A percentile compares a stretch with the other conserved stretches of the same genome.
Evolutionary conservation across 2,888 invertebrate species (phyloP).

Genomic region (Pachliopta kotzebuea): DNA sequence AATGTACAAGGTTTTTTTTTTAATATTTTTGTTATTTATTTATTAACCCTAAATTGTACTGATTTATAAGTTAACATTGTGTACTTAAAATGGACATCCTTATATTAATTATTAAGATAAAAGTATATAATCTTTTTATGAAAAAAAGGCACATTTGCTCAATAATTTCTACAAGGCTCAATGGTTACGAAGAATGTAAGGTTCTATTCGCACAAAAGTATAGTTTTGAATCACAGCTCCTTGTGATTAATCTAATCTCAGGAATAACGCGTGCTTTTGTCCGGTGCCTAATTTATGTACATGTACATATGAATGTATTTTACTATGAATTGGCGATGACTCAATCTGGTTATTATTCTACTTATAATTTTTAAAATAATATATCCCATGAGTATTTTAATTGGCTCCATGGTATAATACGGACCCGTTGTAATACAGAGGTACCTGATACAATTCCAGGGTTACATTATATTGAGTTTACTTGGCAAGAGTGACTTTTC

Average conservation of each 20-base stretch:
- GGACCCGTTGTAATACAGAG: neutral
- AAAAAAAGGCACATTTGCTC: constrained; percentile 55
- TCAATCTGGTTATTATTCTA: constrained; percentile 16
- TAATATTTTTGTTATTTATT: constrained; percentile 44
- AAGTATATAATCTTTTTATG: constrained; percentile 36
- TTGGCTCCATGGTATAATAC: no score
- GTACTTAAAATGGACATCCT: constrained; percentile 45
- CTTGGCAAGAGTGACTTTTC: neutral
- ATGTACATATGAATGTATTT: constrained; percentile 31
- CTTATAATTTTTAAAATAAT: constrained; percentile 4
- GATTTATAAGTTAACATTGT: constrained; percentile 36
- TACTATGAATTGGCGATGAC: constrained; percentile 22
- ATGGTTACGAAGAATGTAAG: constrained; percentile 52
- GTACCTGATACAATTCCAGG: no score
- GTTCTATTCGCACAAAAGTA: constrained; percentile 68
- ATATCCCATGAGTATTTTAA: neutral
- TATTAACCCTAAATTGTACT: constrained; percentile 54
- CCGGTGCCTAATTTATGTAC: constrained; percentile 45
- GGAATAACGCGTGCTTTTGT: constrained; percentile 53
- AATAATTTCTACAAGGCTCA: constrained; percentile 58
- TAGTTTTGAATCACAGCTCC: constrained; percentile 40
- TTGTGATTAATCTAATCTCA: constrained; percentile 37
- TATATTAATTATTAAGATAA: constrained; percentile 44
- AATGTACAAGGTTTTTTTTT: constrained; percentile 40
- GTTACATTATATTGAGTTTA: neutral